A percentile compares a stretch with the other conserved stretches of the same genome.
phyloP scores from a whole-genome alignment of 2,113 vertebrate species.

The Passer domesticus region DNA sequence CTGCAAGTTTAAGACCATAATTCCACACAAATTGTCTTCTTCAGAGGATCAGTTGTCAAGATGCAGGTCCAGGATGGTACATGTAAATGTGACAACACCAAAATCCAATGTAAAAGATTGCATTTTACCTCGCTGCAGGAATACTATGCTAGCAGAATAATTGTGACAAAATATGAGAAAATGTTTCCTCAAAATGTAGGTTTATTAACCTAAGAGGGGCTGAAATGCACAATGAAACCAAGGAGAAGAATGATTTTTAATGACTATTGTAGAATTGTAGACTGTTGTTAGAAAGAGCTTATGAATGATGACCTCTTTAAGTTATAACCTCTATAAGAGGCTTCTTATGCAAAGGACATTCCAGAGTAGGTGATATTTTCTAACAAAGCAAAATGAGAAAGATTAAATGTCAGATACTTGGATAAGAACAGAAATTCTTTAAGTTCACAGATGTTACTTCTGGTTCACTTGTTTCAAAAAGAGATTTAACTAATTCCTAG shows the following conservation, averaged over 20 bases:
- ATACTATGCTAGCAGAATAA: background rate
- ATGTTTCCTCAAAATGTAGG: background rate
- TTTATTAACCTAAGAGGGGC: background rate
- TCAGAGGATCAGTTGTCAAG: background rate
- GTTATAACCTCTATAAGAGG: background rate
- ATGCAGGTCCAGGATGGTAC: background rate
- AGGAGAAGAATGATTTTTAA: background rate
- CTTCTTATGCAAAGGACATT: background rate
- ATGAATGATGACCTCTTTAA: background rate
- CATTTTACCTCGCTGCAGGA: background rate
- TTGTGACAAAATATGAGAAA: background rate
- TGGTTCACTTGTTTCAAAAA: background rate
- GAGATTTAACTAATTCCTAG: background rate
- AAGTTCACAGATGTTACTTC: background rate
- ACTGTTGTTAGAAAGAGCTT: background rate
- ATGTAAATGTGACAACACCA: background rate
- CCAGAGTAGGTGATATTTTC: background rate
- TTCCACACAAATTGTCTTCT: background rate
- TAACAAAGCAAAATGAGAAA: background rate
- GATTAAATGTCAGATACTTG: background rate
- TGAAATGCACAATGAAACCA: background rate
- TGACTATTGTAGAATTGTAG: background rate
- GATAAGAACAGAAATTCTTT: background rate
- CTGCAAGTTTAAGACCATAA: rapidly evolving
- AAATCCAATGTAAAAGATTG: background rate